phyloP scores from a whole-genome alignment of 2,797 vertebrate genomes.

The Anas acuta region DNA sequence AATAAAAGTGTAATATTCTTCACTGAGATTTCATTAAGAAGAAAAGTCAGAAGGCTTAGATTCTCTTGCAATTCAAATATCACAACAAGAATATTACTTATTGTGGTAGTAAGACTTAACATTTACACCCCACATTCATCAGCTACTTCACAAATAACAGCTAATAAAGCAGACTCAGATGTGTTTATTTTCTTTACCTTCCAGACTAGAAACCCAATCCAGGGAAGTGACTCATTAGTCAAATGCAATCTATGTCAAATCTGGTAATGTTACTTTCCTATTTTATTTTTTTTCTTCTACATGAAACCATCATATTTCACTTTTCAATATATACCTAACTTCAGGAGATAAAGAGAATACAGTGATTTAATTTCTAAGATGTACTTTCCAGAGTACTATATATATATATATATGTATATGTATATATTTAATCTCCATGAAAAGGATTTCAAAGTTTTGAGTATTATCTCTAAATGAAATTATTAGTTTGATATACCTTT shows the following conservation, averaged over 20 bases:
- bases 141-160: neutral
- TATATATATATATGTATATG: too few relatives aligned
- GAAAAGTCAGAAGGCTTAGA: neutral
- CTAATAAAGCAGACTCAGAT: neutral
- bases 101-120: neutral
- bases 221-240: constrained; percentile 31
- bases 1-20: neutral
- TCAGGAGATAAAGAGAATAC: neutral
- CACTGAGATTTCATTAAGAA: neutral
- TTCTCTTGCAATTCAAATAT: neutral
- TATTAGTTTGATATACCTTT: neutral
- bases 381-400: neutral
- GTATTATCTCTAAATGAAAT: neutral
- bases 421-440: neutral
- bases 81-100: neutral
- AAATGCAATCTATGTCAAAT: neutral
- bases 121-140: constrained; percentile 1
- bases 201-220: constrained; percentile 3
- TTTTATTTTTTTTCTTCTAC: neutral
- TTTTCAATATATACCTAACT: neutral
- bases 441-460: neutral
- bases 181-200: constrained; percentile 35
- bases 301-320: neutral
- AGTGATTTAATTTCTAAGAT: neutral
- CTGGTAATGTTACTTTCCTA: neutral